Evolutionary conservation across 2,888 invertebrate genomes (phyloP), one percentile per base, ranked within the genome.

Genomic region (Pheosia tremula): DNA sequence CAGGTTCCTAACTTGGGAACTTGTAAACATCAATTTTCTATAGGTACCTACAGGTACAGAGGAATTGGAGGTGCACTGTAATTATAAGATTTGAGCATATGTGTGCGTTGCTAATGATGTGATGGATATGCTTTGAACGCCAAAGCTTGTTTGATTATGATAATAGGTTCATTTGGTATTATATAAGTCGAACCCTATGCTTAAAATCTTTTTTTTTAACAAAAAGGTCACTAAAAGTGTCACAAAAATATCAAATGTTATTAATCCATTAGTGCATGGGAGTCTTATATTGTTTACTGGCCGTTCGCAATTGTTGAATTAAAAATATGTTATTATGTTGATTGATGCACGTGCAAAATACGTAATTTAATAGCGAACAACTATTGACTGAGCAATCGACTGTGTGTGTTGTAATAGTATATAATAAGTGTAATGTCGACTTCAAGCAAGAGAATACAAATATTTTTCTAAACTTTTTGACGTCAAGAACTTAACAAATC

Each of bases 401-500:
- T 91, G 91, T 79, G 79, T 82, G 89, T 86, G 85, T 85, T 76
- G 67, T 74, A 70, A 68, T 68, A 75, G 68, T 88, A 78, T 80
- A 78, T 78, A 77, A 81, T 88, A 89, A 90, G 89, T 88, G 86
- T 90, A 88, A 83, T 75, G 87, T 89, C 86, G 88, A 88, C 86
- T 88, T 86, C 85, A 84, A 79, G 78, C 81, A 83, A 86, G 79
- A 86, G 80, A 83, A 82, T 72, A 85, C 77, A 87, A 84, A 89
- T 92, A 92, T 93, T 93, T 93, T 93, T 93, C 92, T 93, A 93
- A 89, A 91, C 90, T 88, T 93, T 93, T 92, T 91, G 81, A 89
- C 72, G 90, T 90, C 89, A 86, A 87, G 86, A 83, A 80, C 81
- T 80, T 78, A 69, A 72, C 69, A 77, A 63, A 71, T 77, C 65